Base-by-base conservation (phyloP, 1,140 invertebrate genomes). In the Trialeurodes vaporariorum region DNA sequence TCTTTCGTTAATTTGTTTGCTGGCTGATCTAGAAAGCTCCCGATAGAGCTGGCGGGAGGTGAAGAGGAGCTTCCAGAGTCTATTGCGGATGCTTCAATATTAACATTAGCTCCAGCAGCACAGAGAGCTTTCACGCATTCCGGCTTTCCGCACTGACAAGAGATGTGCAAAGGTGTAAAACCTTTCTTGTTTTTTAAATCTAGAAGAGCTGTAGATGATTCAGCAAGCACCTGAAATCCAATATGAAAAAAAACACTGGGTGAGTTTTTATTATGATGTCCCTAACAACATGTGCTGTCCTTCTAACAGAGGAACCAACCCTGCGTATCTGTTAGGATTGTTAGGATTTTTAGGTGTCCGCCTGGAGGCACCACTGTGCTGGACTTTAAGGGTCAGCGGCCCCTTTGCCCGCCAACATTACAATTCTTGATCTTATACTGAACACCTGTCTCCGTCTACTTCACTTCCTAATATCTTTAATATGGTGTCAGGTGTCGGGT, bases 111-210 rank as follows among this genome's bases (percentile, higher is more conserved):
- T 0, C 91, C 91, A n/a, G 89, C 86, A 12, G 88, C 73, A 0
- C 96, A 74, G 2, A 97, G 77, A 17, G 89, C 87, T 72, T 91
- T 90, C 0, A 96, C 92, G 75, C 91, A 94, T 2, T 95, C 92
- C 0, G 91, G 87, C 70, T 91, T 89, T 73, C 95, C 88, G 0
- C 84, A 85, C 0, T 87, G 76, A 76, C 93, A 96, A 2, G 93
- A 92, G 64, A 92, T 79, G 75, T 95, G 92, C 1, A 96, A 79
- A 0, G 94, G 90, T 0, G 93, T 94, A 70, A 91, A 86, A 0
- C 92, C 93, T 71, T 87, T 85, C 26, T 83, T 82, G 76, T 96
- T 95, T 67, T 86, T 82, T 69, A 83, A 82, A 74, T 95, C 94
- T n/a, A 93, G 77, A 61, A 84, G 80, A 69, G 71, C 80, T 2